phyloP scores from a whole-genome alignment of 2,113 vertebrate genomes.

The Micronycteris hirsuta region DNA sequence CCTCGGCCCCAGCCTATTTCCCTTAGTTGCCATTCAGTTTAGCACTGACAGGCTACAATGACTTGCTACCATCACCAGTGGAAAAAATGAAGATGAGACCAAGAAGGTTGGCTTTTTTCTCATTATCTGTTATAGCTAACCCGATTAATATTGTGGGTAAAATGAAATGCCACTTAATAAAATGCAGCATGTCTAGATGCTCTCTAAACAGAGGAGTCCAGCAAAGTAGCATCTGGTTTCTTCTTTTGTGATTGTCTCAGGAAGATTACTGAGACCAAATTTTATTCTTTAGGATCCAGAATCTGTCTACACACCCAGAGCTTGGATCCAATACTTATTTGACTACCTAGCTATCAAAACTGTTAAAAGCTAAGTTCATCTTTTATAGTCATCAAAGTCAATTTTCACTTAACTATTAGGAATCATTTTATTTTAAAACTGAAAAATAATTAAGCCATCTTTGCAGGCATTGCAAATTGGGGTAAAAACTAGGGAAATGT shows the following conservation, averaged over 20 bases:
- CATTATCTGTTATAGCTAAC: neutral
- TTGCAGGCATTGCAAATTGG: neutral
- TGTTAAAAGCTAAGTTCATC: neutral
- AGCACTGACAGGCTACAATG: neutral
- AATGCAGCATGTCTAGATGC: neutral
- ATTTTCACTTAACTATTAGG: too few species aligned
- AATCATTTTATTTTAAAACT: constrained; percentile 26
- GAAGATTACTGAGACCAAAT: neutral
- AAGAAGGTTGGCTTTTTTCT: neutral
- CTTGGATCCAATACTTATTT: neutral
- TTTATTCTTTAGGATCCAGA: neutral
- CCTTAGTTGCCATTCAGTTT: neutral
- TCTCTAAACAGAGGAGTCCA: neutral
- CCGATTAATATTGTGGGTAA: neutral
- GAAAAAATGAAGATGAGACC: neutral
- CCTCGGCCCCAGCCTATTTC: neutral
- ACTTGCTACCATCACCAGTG: neutral
- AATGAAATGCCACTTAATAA: neutral
- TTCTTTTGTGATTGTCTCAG: neutral
- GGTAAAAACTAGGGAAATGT: neutral
- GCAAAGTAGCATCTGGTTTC: neutral
- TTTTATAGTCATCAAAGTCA: neutral
- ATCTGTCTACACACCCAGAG: neutral
- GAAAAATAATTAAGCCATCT: neutral
- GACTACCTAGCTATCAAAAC: neutral